Percentiles rank a stretch among this genome's conserved stretches.
Conservation (phyloP, 2,113 vertebrate species). For the Dicaeum eximium region DNA sequence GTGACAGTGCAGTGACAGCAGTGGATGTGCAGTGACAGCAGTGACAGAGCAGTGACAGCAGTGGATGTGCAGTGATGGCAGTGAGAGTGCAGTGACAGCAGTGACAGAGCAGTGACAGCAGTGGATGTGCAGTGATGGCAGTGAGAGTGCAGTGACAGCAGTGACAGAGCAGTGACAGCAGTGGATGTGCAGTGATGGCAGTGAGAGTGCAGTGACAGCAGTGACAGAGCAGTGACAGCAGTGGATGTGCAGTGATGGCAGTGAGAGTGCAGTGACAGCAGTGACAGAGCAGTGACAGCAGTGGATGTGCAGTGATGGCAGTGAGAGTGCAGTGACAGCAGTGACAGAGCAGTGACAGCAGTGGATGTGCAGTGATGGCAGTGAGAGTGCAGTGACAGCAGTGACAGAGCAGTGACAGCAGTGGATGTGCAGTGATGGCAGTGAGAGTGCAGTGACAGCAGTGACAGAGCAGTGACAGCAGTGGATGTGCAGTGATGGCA, state of each 20-base stretch:
- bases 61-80: not conserved
- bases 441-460: accelerated
- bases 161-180: not conserved
- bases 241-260: not conserved
- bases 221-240: too few species aligned
- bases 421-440: not conserved
- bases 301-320: accelerated
- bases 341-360: accelerated
- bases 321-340: not conserved
- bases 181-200: too few species aligned
- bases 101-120: not conserved
- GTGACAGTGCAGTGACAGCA: not conserved
- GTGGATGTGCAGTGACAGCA: not conserved
- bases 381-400: not conserved
- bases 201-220: accelerated
- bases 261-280: not conserved
- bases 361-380: not conserved
- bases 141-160: not conserved
- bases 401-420: too few species aligned
- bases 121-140: too few species aligned
- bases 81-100: not conserved
- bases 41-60: not conserved
- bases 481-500: not conserved
- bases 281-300: not conserved
- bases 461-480: not conserved